A percentile compares a stretch with the other conserved stretches of the same genome.
Conservation (phyloP, 2,888 invertebrate genomes). For the Drosophila nigritarsus region DNA sequence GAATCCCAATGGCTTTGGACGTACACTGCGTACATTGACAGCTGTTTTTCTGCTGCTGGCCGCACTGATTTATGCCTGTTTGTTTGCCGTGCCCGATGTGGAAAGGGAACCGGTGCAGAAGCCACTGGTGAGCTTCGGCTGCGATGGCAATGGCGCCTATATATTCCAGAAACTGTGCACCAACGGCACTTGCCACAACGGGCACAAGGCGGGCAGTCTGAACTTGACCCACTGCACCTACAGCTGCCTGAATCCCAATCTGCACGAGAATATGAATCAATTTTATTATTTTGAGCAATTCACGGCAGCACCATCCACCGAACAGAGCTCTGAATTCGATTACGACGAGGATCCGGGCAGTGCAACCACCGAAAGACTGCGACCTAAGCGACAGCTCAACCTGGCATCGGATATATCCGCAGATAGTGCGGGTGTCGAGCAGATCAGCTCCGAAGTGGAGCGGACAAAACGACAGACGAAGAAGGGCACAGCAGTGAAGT, state of each 20-base stretch:
- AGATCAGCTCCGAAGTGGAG: slow-evolving; percentile 64
- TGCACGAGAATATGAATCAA: slow-evolving; percentile 83
- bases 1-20: slow-evolving; percentile 86
- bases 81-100: slow-evolving; percentile 89
- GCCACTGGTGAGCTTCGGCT: slow-evolving; percentile 90
- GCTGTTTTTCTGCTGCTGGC: slow-evolving; percentile 89
- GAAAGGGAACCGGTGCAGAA: slow-evolving; percentile 86
- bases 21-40: slow-evolving; percentile 89
- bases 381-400: slow-evolving; percentile 46
- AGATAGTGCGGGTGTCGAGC: slow-evolving; percentile 70
- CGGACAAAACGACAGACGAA: slow-evolving; percentile 65
- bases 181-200: slow-evolving; percentile 88
- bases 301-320: slow-evolving; percentile 80
- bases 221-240: slow-evolving; percentile 90
- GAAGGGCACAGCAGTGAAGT: slow-evolving; percentile 63
- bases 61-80: slow-evolving; percentile 89
- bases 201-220: slow-evolving; percentile 88
- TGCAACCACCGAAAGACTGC: slow-evolving; percentile 80
- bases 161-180: slow-evolving; percentile 91
- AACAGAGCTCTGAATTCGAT: slow-evolving; percentile 84
- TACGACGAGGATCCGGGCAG: slow-evolving; percentile 84
- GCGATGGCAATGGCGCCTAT: slow-evolving; percentile 89
- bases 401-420: slow-evolving; percentile 43
- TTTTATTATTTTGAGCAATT: slow-evolving; percentile 82
- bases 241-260: slow-evolving; percentile 87